Conservation (phyloP, 2,113 vertebrate genomes). For the Nannobrachium achirus region DNA sequence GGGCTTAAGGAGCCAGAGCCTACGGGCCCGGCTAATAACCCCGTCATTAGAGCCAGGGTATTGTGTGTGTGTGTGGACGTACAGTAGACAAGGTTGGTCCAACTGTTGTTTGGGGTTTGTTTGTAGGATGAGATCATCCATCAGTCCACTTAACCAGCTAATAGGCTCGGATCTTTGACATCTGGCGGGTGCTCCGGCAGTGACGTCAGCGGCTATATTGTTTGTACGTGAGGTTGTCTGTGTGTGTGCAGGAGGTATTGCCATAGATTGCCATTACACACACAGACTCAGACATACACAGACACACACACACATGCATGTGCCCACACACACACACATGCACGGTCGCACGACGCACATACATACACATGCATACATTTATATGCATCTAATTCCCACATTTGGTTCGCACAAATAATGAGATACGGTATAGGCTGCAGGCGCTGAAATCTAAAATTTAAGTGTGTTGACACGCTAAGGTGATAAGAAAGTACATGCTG, state of each 20-base stretch:
- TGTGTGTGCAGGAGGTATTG: not conserved
- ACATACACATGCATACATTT: not conserved
- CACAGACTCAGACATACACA: not conserved
- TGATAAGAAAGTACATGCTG: constrained; percentile 18
- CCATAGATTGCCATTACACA: not conserved
- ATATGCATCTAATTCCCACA: constrained; percentile 3
- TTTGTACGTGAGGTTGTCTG: constrained; percentile 9
- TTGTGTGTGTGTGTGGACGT: constrained; percentile 42
- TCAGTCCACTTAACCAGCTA: constrained; percentile 56
- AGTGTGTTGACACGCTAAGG: constrained; percentile 21
- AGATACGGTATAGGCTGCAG: not conserved
- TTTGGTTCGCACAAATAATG: not conserved
- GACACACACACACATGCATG: not conserved
- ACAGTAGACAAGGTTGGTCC: not conserved
- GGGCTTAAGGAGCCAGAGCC: constrained; percentile 62
- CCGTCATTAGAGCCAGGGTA: constrained; percentile 65
- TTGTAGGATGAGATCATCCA: constrained; percentile 68
- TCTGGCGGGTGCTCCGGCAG: constrained; percentile 44
- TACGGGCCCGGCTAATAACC: constrained; percentile 67
- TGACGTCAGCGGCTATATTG: constrained; percentile 4
- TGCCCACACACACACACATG: not conserved
- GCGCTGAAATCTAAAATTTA: constrained; percentile 16
- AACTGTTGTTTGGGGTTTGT: constrained; percentile 63
- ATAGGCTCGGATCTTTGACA: constrained; percentile 62
- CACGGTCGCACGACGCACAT: not conserved